Base-by-base conservation (phyloP, 2,888 invertebrate species). In the Lobophora halterata region DNA sequence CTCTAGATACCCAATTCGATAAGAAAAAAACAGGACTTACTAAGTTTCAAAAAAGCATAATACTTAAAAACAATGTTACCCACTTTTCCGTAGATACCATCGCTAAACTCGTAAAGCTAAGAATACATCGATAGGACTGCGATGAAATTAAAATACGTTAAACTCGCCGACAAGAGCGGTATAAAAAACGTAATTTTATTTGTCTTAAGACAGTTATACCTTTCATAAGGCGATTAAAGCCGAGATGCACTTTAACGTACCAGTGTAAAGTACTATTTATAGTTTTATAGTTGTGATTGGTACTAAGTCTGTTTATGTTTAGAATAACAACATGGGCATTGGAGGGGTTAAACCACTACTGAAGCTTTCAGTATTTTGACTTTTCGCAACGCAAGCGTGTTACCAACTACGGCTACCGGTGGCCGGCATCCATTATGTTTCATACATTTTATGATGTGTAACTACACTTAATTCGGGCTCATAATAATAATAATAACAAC, bases 181-280 rank as follows among this genome's bases (percentile, higher is more conserved):
- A 62, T 79, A 77, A 79, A 79, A 63, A 69, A 63, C 61, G n/a
- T 67, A 61, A 71, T 66, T 79, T 79, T 79, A 81, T 79, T 73
- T 68, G 67, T 69, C 55, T 47, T 24, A 14, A 33, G 68, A 71
- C 71, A 66, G 66, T 68, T 71, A 66, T 65, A 56, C 58, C 51
- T 61, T 66, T 66, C 66, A 67, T 64, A 62, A 58, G 37, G 52
- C 71, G 59, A 69, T 76, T 72, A 76, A 66, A 61, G 50, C 37
- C 26, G 9, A 41, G 53, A 47, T 50, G 57, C 59, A 60, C 44
- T 62, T 66, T 55, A 57, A 62, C 57, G 54, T 43, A 54, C 56
- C 54, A 59, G 53, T 46, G 54, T 29, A 28, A 18, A 40, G 38
- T 24, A 46, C 67, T 77, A 75, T 77, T 75, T 71, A 65, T 74